Base-by-base conservation (phyloP, 2,797 vertebrate genomes). In the Rhinophrynus dorsalis region DNA sequence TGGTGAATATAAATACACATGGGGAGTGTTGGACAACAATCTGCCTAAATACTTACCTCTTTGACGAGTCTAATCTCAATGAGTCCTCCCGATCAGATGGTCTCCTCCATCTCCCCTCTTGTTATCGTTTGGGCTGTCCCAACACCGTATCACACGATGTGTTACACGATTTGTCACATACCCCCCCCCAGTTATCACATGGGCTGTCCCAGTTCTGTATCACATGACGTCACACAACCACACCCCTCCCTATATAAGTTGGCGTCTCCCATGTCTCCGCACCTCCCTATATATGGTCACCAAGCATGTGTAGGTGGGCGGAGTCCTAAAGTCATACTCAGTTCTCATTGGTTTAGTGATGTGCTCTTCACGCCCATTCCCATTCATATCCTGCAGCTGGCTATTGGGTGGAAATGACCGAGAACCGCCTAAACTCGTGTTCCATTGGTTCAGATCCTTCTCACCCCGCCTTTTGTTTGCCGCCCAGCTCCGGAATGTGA, bases 241-340 rank as follows among this genome's bases (percentile, higher is more conserved):
- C n/a, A n/a, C n/a, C n/a, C n/a, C n/a, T n/a, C n/a, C n/a, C n/a
- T n/a, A n/a, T n/a, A n/a, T n/a, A n/a, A n/a, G n/a, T n/a, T n/a
- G n/a, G n/a, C n/a, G n/a, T n/a, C n/a, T n/a, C n/a, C n/a, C n/a
- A n/a, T n/a, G n/a, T n/a, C 26, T 55, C 63, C 2, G 17, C 35
- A 42, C 37, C 63, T 66, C 50, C 26, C 50, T 66, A 52, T n/a
- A n/a, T 67, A 67, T 57, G 65, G 65, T 47, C 65, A 67, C 37
- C 24, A 7, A 38, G 21, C 15, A 15, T 6, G 9, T 11, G 52
- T 38, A 18, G 32, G 17, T 3, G 65, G 30, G 37, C n/a, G 40
- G 32, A 1, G 47, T 1, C 8, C 5, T 5, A 18, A 13, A 5
- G 3, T 3, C 10, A 1, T 8, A 2, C 6, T n/a, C n/a, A 5